These are phyloP conservation scores for Coccyzus lansbergi DNA, from an alignment of 2,797 vertebrate genomes.

Conservation along the genomic window DNA sequence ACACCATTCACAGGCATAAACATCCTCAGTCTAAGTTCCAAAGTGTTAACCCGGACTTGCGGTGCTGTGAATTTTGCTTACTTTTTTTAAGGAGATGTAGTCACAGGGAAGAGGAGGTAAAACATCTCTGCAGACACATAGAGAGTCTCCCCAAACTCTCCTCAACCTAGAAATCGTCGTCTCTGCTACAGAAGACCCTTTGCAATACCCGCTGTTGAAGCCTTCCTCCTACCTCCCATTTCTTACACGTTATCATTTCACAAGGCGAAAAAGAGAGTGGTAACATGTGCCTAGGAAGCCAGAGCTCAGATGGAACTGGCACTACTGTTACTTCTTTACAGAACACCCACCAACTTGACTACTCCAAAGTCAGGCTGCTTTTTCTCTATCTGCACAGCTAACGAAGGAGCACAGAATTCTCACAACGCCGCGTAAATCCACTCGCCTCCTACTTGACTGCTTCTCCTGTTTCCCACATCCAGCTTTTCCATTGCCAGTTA, in stretches of 20 bases:
- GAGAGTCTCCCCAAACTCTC: background rate
- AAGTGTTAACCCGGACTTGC: background rate
- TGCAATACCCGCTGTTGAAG: background rate
- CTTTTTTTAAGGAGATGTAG: background rate
- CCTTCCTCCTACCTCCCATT: background rate
- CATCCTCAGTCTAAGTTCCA: background rate
- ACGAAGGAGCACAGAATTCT: background rate
- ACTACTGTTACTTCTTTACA: background rate
- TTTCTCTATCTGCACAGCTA: background rate
- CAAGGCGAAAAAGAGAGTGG: background rate
- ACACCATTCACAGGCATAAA: background rate
- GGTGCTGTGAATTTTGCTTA: background rate
- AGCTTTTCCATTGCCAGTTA: background rate
- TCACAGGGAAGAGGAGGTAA: background rate
- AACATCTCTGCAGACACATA: background rate
- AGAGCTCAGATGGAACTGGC: background rate
- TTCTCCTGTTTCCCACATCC: conserved; percentile 3
- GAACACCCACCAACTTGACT: background rate
- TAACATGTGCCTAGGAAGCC: background rate
- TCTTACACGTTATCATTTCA: background rate
- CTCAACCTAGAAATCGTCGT: background rate
- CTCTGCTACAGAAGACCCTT: background rate
- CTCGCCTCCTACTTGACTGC: background rate
- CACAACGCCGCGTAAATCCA: background rate
- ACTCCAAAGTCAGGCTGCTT: background rate